Base-by-base conservation (phyloP, 1,140 invertebrate genomes). In the Sarcophaga bullata region DNA sequence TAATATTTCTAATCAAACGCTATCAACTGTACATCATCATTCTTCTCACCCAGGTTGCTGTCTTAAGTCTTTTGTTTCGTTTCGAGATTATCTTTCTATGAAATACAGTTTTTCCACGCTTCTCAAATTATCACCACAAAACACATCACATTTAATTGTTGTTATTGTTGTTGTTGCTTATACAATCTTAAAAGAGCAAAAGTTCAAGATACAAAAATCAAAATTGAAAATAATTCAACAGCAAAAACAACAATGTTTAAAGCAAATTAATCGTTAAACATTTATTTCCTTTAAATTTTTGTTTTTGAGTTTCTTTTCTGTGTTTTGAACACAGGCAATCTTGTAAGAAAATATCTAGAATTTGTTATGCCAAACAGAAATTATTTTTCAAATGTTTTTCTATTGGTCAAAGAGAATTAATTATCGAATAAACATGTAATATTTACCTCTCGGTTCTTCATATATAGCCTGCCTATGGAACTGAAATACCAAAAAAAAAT, bases 121-220 rank as follows among this genome's bases (percentile, higher is more conserved):
- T 68, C 62, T 68, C 62, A 68, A 68, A 68, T 68, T 68, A 68
- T 68, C 62, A 68, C 62, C 19, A 68, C n/a, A n/a, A 68, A 68
- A 68, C 4, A 37, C 62, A 68, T 19, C 62, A 19, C 62, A n/a
- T 25, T 19, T 37, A 37, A 37, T 37, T 37, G 25, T 37, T 37
- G 25, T 37, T 37, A 37, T 37, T 37, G 25, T 37, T 37, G 25
- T 37, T 37, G 4, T 37, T 37, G 25, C 19, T 68, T 68, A 68
- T 17, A 68, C 7, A 68, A 68, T 68, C 5, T 17, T 13, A 1
- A 52, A 52, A 52, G 50, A 52, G 1, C 8, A 52, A 52, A 52
- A 52, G 50, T 37, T 52, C 54, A 58, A 13, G 13, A 17, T 37
- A 37, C 25, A 37, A 37, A 37, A 37, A 37, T 37, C 25, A 37